phyloP scores from a whole-genome alignment of 2,113 vertebrate genomes.

The Cryptotis parvus region DNA sequence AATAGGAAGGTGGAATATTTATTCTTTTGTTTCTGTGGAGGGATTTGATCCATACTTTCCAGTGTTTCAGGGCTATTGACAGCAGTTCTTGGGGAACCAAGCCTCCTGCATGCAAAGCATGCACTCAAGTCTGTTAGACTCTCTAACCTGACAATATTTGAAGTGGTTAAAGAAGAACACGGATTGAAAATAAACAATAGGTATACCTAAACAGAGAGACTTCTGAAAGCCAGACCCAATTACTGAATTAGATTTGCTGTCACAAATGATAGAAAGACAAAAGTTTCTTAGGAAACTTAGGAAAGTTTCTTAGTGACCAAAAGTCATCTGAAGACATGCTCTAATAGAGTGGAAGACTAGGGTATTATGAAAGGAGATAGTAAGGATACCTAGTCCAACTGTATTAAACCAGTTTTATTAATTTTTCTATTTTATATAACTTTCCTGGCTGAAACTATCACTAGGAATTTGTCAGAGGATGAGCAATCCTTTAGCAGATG shows the following conservation, averaged over 20 bases:
- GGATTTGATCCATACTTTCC: too few relatives aligned
- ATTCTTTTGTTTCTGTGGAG: too few relatives aligned
- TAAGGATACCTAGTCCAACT: neutral
- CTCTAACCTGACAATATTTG: neutral
- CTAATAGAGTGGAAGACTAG: neutral
- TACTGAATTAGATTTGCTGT: neutral
- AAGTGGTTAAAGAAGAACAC: neutral
- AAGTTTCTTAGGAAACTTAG: neutral
- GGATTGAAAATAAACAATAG: neutral
- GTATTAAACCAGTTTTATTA: neutral
- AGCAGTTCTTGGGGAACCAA: too few relatives aligned
- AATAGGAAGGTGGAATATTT: too few relatives aligned
- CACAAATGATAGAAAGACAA: neutral
- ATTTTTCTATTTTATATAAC: constrained; percentile 12
- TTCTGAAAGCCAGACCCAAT: neutral
- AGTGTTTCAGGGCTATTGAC: too few relatives aligned
- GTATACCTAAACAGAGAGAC: neutral
- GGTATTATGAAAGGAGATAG: neutral
- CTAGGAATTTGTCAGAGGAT: neutral
- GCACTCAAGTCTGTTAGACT: neutral
- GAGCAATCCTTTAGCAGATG: neutral
- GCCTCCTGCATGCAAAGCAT: neutral
- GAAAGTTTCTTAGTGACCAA: neutral
- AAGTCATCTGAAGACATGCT: constrained; percentile 6
- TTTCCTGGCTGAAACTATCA: constrained; percentile 24